Percentiles rank a stretch among this genome's conserved stretches.
These are phyloP conservation scores for Rhinopithecus roxellana DNA, from an alignment of 2,113 vertebrate genomes.

Conservation along the genomic window DNA sequence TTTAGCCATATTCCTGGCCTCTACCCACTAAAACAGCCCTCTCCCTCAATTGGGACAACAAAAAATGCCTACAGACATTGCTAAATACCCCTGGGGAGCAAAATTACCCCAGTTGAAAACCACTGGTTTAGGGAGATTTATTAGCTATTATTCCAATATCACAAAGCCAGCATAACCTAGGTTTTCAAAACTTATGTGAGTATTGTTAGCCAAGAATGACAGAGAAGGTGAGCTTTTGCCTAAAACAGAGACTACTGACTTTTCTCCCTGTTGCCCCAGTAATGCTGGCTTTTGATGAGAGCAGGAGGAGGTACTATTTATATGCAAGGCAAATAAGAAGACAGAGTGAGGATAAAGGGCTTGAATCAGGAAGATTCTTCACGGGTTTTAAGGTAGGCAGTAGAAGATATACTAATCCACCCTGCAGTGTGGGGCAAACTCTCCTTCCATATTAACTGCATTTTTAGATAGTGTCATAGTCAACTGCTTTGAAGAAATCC, in stretches of 20 bases:
- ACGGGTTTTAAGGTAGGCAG: neutral
- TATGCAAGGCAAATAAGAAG: neutral
- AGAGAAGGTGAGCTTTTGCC: neutral
- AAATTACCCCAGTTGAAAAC: neutral
- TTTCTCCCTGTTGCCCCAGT: neutral
- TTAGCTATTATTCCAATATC: neutral
- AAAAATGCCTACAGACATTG: neutral
- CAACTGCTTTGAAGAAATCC: neutral
- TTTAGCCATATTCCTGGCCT: neutral
- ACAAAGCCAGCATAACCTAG: neutral
- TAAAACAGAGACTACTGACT: neutral
- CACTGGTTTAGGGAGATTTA: neutral
- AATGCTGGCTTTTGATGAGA: neutral
- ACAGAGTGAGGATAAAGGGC: neutral
- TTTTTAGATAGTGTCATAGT: neutral
- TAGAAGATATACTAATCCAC: neutral
- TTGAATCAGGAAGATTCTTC: neutral
- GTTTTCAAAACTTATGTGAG: neutral
- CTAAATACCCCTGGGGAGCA: neutral
- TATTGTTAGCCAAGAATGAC: neutral
- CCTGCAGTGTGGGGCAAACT: neutral
- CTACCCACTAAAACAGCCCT: neutral
- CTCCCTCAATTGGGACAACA: neutral
- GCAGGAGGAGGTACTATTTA: neutral
- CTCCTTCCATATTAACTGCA: neutral